Evolutionary conservation across 2,113 vertebrate species (phyloP), one percentile per base, ranked within the genome.

Genomic region (Thalassarche chlororhynchos): DNA sequence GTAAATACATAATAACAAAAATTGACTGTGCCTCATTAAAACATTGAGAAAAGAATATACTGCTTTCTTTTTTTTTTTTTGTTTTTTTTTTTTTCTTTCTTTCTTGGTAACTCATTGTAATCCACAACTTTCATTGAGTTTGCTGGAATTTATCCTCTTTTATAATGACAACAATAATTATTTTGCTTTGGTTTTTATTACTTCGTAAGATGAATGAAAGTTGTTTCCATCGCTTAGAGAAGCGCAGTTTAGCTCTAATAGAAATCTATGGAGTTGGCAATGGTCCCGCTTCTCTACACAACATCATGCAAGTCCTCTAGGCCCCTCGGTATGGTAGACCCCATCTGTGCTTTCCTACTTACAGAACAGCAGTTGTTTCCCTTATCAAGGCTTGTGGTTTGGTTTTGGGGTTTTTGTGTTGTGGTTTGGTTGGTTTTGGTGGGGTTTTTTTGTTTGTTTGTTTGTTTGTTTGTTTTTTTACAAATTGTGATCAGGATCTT

Each of bases 1-100:
- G 69, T 93, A 92, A 69, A 86, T 62, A 54, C 40, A 80, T 91
- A 90, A 85, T 65, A 96, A 84, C 87, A 95, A 93, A 96, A 96
- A 71, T n/a, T 62, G 65, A 82, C n/a, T 62, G 25, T 61, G 51
- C 17, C 52, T 95, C 79, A 89, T 97, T 91, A 94, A 94, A 83
- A 34, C 25, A 69, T 54, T 71, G 80, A 94, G 42, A 71, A 89
- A 71, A 94, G 17, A 76, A 93, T 78, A 84, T 40, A 83, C 17
- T 36, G 17, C 34, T 88, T 84, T 9, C 10, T 23, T 25, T 52
- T 10, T 32, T 36, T 4, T 34, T 93, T 58, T 34, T 87, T 72
- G 18, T 34, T 32, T 44, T 24, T 47, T 94, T 62, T n/a, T 93
- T 58, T 34, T 87, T 72, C 18, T 38, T 32, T 44, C 19, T 47